Conservation (phyloP, 2,113 vertebrate genomes). For the Azemiops feae region DNA sequence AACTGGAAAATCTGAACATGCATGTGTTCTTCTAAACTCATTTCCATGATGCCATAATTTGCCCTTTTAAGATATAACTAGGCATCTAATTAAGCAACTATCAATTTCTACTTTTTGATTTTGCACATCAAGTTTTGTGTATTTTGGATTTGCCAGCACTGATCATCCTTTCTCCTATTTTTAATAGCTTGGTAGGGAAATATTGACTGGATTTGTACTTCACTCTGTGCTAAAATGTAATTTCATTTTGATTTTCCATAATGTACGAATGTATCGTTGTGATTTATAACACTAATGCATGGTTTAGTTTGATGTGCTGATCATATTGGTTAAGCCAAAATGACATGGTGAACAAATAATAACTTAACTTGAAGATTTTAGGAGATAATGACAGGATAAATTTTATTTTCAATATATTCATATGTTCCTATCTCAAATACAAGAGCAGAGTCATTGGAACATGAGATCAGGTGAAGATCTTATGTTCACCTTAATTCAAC, state of each 20-base stretch:
- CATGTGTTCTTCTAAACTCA: neutral
- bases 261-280: neutral
- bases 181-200: neutral
- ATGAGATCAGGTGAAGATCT: neutral
- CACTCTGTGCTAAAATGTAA: neutral
- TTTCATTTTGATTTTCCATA: neutral
- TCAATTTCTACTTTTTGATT: neutral
- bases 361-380: neutral
- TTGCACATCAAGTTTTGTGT: neutral
- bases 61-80: neutral
- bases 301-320: neutral
- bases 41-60: neutral
- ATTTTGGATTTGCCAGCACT: neutral
- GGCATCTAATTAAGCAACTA: neutral
- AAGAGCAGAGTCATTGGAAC: neutral
- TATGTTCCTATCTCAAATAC: neutral
- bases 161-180: neutral
- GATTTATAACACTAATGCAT: neutral
- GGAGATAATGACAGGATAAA: neutral
- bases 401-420: neutral
- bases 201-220: neutral
- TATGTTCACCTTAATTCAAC: neutral
- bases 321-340: neutral
- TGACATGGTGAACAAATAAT: neutral
- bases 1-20: neutral